These are phyloP conservation scores for Lordiphosa clarofinis DNA, from an alignment of 1,140 invertebrate genomes.

Conservation along the genomic window DNA sequence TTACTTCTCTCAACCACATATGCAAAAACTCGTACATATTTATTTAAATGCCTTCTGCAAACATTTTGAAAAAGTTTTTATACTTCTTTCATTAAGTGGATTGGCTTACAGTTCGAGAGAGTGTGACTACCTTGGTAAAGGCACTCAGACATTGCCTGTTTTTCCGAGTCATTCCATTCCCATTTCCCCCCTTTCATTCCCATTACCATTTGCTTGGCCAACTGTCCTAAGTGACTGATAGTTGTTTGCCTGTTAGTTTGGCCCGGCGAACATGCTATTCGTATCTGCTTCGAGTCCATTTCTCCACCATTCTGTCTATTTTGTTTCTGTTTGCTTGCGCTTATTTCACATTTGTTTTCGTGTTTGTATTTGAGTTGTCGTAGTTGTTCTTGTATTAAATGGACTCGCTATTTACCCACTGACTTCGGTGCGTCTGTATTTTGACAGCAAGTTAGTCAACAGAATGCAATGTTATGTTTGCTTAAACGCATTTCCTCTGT, in stretches of 20 bases:
- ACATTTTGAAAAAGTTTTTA: constrained; percentile 44
- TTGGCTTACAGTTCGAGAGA: constrained; percentile 18
- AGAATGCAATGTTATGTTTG: constrained; percentile 40
- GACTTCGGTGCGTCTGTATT: constrained; percentile 32
- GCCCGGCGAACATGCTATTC: constrained; percentile 22
- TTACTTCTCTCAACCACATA: too few species aligned
- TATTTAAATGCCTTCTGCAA: constrained; percentile 23
- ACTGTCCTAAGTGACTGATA: constrained; percentile 77
- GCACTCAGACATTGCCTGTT: constrained; percentile 1
- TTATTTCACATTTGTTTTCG: constrained; percentile 58
- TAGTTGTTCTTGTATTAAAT: constrained; percentile 62
- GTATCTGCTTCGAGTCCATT: constrained; percentile 41
- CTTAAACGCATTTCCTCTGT: constrained; percentile 66
- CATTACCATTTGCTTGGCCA: constrained; percentile 40
- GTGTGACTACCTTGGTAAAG: constrained; percentile 1
- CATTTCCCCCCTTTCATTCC: constrained; percentile 15
- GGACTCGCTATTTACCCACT: constrained; percentile 24
- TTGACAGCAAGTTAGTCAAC: constrained; percentile 68
- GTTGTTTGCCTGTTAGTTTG: constrained; percentile 72
- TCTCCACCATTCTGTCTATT: constrained; percentile 33
- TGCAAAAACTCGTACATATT: too few species aligned
- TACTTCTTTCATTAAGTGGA: constrained; percentile 20
- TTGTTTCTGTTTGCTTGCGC: constrained; percentile 43
- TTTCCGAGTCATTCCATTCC: constrained; percentile 10
- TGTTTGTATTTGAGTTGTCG: constrained; percentile 68